phyloP scores from a whole-genome alignment of 1,140 invertebrate genomes.

The Saccostrea glomerata region DNA sequence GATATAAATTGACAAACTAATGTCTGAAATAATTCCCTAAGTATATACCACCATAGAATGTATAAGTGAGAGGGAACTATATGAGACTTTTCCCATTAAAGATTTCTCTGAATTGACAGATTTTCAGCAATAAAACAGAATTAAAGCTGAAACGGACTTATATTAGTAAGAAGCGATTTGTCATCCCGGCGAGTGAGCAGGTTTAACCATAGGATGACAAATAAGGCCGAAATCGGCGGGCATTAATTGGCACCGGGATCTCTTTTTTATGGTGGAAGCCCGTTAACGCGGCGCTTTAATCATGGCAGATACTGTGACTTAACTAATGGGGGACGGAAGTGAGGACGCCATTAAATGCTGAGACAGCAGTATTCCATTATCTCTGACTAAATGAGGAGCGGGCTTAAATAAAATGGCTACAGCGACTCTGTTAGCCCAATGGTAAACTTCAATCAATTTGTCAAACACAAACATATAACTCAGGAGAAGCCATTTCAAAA shows the following conservation, averaged over 20 bases:
- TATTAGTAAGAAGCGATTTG: constrained; percentile 15
- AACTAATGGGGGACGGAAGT: constrained; percentile 1
- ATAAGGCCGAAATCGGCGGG: neutral
- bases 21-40: neutral
- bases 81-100: neutral
- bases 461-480: neutral
- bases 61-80: neutral
- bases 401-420: constrained; percentile 21
- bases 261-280: neutral
- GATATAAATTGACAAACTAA: no score
- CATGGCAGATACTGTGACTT: neutral
- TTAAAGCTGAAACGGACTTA: neutral
- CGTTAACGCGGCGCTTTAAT: constrained; percentile 20
- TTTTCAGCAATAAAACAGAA: constrained; percentile 18
- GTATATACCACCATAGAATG: neutral
- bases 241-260: neutral
- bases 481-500: neutral
- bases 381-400: neutral
- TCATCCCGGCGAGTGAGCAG: neutral
- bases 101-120: neutral
- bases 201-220: neutral
- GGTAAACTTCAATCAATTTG: neutral
- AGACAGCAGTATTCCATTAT: constrained; percentile 28
- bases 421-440: neutral
- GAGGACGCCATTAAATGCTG: constrained; percentile 1